phyloP scores from a whole-genome alignment of 2,113 vertebrate species.

The human (Homo sapiens) region DNA sequence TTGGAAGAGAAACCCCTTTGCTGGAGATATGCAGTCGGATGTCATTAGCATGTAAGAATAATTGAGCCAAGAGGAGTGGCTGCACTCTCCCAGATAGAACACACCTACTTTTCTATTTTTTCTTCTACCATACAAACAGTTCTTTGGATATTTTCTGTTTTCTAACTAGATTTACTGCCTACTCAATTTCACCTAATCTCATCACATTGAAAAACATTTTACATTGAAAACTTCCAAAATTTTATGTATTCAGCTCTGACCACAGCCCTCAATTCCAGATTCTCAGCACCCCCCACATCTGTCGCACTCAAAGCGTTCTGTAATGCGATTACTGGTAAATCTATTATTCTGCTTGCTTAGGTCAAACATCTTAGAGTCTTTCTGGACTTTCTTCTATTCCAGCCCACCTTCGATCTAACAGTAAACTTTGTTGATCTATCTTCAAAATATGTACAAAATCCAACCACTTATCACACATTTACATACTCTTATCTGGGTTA shows the following conservation, averaged over 20 bases:
- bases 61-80: background rate
- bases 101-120: background rate
- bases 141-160: background rate
- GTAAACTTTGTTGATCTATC: background rate
- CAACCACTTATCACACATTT: background rate
- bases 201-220: background rate
- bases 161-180: background rate
- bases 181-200: background rate
- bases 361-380: background rate
- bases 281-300: background rate
- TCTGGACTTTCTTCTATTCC: background rate
- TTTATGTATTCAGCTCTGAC: background rate
- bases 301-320: background rate
- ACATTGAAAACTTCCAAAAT: background rate
- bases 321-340: background rate
- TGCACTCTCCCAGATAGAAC: background rate
- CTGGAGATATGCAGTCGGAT: background rate
- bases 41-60: background rate
- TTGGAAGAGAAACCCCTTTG: background rate
- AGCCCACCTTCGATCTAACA: background rate
- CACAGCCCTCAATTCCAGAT: background rate
- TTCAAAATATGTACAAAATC: background rate
- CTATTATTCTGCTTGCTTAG: background rate
- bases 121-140: background rate
- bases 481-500: background rate